These are phyloP conservation scores for Pseudachorutes palmiensis DNA, from an alignment of 1,140 invertebrate genomes.

Conservation along the genomic window DNA sequence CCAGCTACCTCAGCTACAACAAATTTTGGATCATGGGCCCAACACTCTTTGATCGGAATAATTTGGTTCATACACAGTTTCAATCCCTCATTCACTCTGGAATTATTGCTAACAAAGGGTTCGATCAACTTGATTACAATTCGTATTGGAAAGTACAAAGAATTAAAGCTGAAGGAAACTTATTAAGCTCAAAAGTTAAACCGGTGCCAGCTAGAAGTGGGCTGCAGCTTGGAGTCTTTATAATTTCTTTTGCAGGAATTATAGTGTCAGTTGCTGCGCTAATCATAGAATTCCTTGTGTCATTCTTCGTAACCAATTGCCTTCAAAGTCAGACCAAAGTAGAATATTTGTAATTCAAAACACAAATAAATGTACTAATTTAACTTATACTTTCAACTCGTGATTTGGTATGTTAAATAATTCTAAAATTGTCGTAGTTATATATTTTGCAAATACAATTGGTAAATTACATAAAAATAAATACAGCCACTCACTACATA, in stretches of 20 bases:
- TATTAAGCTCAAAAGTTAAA: neutral
- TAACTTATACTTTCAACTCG: too few relatives aligned
- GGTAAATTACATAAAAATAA: too few relatives aligned
- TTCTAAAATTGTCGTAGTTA: too few relatives aligned
- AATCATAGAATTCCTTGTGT: neutral
- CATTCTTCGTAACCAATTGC: too few relatives aligned
- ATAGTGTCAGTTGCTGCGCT: neutral
- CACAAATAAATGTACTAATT: too few relatives aligned
- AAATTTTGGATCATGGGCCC: neutral
- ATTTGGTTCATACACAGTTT: neutral
- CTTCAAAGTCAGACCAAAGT: too few relatives aligned
- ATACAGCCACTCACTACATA: too few relatives aligned
- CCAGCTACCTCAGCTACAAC: neutral
- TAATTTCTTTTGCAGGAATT: neutral
- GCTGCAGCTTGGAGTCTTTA: neutral
- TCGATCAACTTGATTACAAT: neutral
- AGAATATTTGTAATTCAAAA: too few relatives aligned
- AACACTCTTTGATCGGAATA: neutral
- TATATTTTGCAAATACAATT: too few relatives aligned
- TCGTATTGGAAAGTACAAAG: neutral
- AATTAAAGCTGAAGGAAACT: neutral
- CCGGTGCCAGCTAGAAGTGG: neutral
- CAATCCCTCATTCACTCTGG: neutral
- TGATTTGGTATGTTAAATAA: too few relatives aligned
- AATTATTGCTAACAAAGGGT: neutral